Base-by-base conservation (phyloP, 1,140 invertebrate species). In the Calliphora vicina region DNA sequence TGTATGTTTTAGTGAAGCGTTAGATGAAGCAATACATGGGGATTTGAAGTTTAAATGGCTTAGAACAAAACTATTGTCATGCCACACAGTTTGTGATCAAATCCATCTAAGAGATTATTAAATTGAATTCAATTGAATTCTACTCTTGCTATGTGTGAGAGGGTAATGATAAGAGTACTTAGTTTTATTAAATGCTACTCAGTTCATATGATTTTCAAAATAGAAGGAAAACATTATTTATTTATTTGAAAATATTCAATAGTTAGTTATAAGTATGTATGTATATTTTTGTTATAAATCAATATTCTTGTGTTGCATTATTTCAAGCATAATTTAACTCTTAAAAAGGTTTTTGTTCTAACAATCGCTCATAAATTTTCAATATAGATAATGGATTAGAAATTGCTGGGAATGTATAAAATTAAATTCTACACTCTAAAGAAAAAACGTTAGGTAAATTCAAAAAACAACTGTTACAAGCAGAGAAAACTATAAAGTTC, bases 331-430 rank as follows among this genome's bases (percentile, higher is more conserved):
- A 67, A 67, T 23, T 67, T 67, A 67, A 67, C 8, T n/a, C 57
- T 6, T 67, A 9, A 67, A 67, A 67, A 23, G n/a, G 4, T 5
- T 45, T 67, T 9, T 13, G 5, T 17, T 23, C 23, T 8, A 67
- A 67, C 20, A 23, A 20, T 2, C 4, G 2, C 9, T 67, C 57
- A 67, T 67, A 67, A 67, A 67, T 67, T 67, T 67, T 67, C 57
- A 67, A 67, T 67, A 23, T 23, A 67, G n/a, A 67, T 67, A 67
- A 67, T 67, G 57, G n/a, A 67, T 67, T 20, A 67, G 57, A 67
- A 67, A 23, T 67, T 67, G 4, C n/a, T 67, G 0, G 57, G 4
- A 29, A 29, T 3, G 2, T 29, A 29, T 8, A 29, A 29, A 29
- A 29, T 2, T 29, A 29, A 29, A 29, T 29, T n/a, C n/a, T n/a